Percentiles rank a stretch among this genome's conserved stretches.
phyloP scores from a whole-genome alignment of 2,113 vertebrate species.

The Apodemus sylvaticus region DNA sequence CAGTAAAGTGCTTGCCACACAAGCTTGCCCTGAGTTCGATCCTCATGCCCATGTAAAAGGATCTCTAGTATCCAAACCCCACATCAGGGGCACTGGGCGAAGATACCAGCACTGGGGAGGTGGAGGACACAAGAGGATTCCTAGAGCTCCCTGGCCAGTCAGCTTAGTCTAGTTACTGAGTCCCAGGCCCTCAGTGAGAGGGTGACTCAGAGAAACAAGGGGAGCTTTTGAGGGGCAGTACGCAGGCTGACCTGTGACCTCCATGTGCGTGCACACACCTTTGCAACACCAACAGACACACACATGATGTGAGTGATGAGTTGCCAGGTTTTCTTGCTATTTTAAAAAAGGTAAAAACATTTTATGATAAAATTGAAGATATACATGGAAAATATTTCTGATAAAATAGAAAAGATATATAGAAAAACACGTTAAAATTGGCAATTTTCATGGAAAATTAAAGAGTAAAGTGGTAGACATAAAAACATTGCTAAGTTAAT shows the following conservation, averaged over 20 bases:
- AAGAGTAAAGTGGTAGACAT: too few relatives aligned
- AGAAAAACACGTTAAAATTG: too few relatives aligned
- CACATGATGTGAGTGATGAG: neutral
- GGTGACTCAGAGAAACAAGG: neutral
- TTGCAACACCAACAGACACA: neutral
- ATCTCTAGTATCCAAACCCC: neutral
- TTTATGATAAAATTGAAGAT: too few relatives aligned
- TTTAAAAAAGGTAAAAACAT: too few relatives aligned
- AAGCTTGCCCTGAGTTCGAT: neutral
- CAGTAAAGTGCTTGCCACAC: neutral
- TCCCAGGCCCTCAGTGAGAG: neutral
- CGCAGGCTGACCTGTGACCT: neutral
- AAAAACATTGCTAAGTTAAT: too few relatives aligned
- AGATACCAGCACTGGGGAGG: neutral
- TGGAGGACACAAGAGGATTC: neutral
- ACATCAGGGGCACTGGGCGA: neutral
- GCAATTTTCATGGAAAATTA: too few relatives aligned
- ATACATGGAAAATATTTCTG: too few relatives aligned
- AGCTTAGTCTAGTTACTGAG: neutral
- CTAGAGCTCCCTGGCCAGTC: neutral
- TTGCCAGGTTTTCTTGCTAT: neutral
- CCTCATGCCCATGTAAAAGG: neutral
- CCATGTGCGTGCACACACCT: neutral
- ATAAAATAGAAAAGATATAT: too few relatives aligned
- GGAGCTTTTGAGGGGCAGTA: neutral